Evolutionary conservation across 2,113 vertebrate species (phyloP).

Genomic region (Bombycilla garrulus): DNA sequence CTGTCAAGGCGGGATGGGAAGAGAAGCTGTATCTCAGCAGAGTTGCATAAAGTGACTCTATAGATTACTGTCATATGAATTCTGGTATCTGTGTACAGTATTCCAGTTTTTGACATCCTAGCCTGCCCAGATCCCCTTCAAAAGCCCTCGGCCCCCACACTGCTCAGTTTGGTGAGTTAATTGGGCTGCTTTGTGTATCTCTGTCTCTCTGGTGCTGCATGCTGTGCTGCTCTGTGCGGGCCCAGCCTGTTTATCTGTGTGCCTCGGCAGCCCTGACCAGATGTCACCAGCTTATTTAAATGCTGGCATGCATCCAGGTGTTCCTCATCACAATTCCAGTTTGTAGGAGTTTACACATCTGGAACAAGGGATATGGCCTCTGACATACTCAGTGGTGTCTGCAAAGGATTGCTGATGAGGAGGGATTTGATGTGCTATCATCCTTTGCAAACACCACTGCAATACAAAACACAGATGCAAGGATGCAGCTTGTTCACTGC

Average conservation of each 20-base stretch:
- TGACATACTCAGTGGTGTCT: slow-evolving; percentile 12
- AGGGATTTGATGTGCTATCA: background rate
- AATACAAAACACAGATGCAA: background rate
- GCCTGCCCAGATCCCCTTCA: background rate
- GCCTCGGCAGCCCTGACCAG: background rate
- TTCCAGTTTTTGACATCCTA: background rate
- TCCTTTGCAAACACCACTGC: background rate
- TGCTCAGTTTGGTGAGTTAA: slow-evolving; percentile 28
- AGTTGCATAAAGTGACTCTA: background rate
- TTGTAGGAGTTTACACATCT: slow-evolving; percentile 52
- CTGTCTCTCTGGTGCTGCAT: background rate
- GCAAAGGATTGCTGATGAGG: background rate
- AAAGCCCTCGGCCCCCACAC: background rate
- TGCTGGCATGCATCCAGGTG: slow-evolving; percentile 35
- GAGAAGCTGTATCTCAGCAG: background rate
- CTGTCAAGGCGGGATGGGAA: background rate
- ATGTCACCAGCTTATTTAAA: slow-evolving; percentile 51
- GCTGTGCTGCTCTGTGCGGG: background rate
- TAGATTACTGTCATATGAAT: background rate
- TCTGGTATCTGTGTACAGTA: background rate
- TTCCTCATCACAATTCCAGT: background rate
- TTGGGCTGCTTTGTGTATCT: background rate
- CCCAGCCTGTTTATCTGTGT: slow-evolving; percentile 14
- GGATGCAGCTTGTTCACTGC: background rate
- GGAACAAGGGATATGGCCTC: slow-evolving; percentile 53